Base-by-base conservation (phyloP, 2,113 vertebrate species). In the Ceyx margarethae region DNA sequence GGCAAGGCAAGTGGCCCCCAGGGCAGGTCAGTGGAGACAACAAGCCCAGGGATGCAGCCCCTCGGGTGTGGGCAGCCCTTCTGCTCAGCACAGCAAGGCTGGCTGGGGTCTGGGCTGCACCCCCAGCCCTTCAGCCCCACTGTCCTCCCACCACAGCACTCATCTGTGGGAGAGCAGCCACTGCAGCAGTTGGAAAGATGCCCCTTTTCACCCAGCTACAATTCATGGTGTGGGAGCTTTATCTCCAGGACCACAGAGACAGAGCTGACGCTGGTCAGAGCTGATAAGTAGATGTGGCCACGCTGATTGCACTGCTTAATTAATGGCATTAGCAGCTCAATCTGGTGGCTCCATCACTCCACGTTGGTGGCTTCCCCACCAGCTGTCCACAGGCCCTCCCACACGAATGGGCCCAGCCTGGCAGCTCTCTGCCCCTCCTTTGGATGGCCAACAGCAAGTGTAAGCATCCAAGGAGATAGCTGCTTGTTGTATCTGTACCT, bases 161-260 rank as follows among this genome's bases (percentile, higher is more conserved):
- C 1, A 20, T 37, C 19, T 35, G 3, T 12, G 7, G 1, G 21
- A 37, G 5, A 23, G 8, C 3, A 0, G 58, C 1, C 48, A n/a
- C 35, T 10, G 11, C 6, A 67, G 43, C 3, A 1, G 1, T 20
- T 88, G 91, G 83, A 89, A 45, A 37, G 58, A 18, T 53, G 81
- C 51, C 90, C 18, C 74, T 23, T 29, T 21, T 33, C 51, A 11
- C 62, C 67, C 40, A 7, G 37, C 22, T 35, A 17, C 67, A 72
- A 85, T 87, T 80, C 86, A 64, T 6, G 4, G 71, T 10, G 3
- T 19, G 60, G 28, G 45, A 84, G 90, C 60, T 90, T 92, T 45
- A 67, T 50, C 91, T 80, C 22, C 51, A 46, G 67, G 37, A 62
- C 67, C 77, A 53, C 85, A 67, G 81, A 13, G 64, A 71, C 9